These are phyloP conservation scores for Pelodiscus sinensis DNA, from an alignment of 2,113 vertebrate species.

Conservation along the genomic window DNA sequence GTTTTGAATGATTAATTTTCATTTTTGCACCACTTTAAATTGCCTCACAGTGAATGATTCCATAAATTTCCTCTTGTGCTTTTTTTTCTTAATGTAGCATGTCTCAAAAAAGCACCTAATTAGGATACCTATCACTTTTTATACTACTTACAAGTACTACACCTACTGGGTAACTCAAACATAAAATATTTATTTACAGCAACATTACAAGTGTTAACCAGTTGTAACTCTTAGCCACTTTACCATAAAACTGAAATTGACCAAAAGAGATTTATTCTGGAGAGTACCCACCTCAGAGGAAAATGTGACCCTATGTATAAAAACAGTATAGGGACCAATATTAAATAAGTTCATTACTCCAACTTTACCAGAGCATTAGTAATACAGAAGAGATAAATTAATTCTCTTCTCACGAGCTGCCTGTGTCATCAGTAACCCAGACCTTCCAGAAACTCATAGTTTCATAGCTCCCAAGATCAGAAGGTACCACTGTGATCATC, in stretches of 20 bases:
- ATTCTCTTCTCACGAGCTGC: background rate
- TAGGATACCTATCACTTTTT: background rate
- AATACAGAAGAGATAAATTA: background rate
- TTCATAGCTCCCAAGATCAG: background rate
- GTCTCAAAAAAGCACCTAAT: background rate
- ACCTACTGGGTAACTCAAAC: background rate
- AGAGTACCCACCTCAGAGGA: background rate
- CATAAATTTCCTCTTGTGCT: background rate
- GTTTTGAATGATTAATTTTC: background rate
- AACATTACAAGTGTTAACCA: background rate
- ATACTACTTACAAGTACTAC: background rate
- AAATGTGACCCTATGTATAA: background rate
- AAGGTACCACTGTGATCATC: background rate
- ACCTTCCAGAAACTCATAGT: background rate
- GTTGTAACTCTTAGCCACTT: background rate
- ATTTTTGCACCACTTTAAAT: background rate
- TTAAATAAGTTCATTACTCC: background rate
- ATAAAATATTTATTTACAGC: background rate
- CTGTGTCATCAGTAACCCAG: background rate
- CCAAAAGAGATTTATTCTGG: background rate
- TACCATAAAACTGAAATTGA: background rate
- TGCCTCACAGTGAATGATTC: background rate
- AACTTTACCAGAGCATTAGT: background rate
- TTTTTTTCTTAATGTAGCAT: background rate
- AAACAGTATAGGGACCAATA: background rate